Conservation (phyloP, 1,140 invertebrate genomes). For the Papilio aristodemus region DNA sequence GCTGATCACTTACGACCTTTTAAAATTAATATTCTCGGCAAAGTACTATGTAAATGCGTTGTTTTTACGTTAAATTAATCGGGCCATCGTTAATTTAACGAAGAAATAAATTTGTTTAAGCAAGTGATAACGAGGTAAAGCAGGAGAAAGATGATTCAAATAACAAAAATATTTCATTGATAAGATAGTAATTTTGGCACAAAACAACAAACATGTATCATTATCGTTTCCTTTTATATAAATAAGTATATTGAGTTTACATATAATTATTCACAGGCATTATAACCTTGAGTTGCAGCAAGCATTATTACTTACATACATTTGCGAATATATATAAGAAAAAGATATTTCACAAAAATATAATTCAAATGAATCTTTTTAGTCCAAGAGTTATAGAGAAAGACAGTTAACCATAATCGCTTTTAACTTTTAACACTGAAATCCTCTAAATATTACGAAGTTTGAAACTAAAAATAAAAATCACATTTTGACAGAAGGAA, state of each 20-base stretch:
- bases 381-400: not conserved
- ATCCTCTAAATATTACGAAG: not conserved
- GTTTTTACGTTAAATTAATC: no score
- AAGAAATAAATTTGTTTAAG: no score
- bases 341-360: not conserved
- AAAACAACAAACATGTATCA: not conserved
- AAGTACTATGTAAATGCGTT: no score
- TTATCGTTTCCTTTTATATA: slow-evolving; percentile 16
- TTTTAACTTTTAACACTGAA: not conserved
- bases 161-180: slow-evolving; percentile 1
- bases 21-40: no score
- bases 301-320: not conserved
- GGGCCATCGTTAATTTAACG: no score
- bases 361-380: not conserved
- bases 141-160: not conserved
- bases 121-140: no score
- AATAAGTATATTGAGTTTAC: not conserved
- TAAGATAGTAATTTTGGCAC: not conserved
- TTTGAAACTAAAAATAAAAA: no score
- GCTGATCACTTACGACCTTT: no score
- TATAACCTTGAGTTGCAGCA: not conserved
- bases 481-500: no score
- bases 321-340: not conserved
- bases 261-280: not conserved
- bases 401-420: not conserved